Percentiles rank a stretch among this genome's conserved stretches.
These are phyloP conservation scores for Hylaeus volcanicus DNA, from an alignment of 1,140 invertebrate species.

Conservation along the genomic window DNA sequence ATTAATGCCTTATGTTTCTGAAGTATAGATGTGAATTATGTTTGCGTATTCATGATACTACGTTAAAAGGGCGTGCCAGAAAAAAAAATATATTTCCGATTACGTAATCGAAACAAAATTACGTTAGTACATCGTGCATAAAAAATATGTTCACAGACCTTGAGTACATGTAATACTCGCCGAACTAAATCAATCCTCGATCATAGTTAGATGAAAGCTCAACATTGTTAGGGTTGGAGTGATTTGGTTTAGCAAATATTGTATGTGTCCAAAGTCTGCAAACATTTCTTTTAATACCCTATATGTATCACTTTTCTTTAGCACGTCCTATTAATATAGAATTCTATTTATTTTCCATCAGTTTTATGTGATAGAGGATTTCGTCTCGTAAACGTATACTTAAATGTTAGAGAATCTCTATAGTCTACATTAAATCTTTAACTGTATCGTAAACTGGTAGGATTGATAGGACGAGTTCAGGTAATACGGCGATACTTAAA, in stretches of 20 bases:
- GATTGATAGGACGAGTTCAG: not conserved
- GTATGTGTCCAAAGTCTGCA: no score
- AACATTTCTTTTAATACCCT: no score
- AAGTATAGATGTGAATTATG: slow-evolving; percentile 32
- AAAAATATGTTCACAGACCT: not conserved
- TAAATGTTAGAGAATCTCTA: slow-evolving; percentile 35
- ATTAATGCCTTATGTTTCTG: slow-evolving; percentile 51
- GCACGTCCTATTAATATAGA: slow-evolving; percentile 51
- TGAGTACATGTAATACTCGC: no score
- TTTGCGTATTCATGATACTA: slow-evolving; percentile 33
- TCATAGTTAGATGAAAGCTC: no score
- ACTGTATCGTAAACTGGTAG: slow-evolving; percentile 48
- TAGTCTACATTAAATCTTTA: slow-evolving; percentile 9
- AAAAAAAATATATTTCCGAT: slow-evolving; percentile 23
- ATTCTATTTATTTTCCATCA: not conserved
- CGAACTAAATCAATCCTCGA: no score
- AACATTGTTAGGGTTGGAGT: no score
- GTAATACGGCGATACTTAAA: slow-evolving; percentile 1
- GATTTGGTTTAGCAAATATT: no score
- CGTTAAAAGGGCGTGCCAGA: slow-evolving; percentile 36
- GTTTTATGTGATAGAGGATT: not conserved
- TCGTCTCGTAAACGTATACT: not conserved
- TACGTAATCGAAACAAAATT: not conserved
- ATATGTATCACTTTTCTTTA: slow-evolving; percentile 41
- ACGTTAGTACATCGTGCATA: not conserved